Evolutionary conservation across 1,140 invertebrate genomes (phyloP).

Genomic region (Trialeurodes vaporariorum): DNA sequence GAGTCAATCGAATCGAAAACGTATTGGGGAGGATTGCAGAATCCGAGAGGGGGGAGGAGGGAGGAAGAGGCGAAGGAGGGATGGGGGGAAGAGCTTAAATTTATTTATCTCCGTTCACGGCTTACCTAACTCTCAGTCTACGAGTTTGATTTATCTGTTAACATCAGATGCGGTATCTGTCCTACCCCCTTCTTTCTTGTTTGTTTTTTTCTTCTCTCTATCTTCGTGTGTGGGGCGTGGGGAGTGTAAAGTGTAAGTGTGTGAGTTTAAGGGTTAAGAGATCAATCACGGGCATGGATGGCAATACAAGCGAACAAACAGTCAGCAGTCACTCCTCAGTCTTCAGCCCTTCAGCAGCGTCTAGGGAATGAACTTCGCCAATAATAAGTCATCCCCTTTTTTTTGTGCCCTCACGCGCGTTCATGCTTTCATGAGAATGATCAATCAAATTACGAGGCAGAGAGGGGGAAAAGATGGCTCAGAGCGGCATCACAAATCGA

Average conservation of each 20-base stretch:
- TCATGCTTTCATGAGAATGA: background rate
- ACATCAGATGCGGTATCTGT: background rate
- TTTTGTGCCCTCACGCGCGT: background rate
- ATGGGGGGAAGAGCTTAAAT: too few species aligned
- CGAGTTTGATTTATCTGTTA: background rate
- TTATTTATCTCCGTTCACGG: too few species aligned
- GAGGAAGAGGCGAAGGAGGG: too few species aligned
- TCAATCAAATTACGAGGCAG: background rate
- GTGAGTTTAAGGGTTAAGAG: background rate
- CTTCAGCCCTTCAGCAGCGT: too few species aligned
- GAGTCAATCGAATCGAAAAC: too few species aligned
- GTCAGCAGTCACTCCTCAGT: background rate
- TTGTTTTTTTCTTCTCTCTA: background rate
- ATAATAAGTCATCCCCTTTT: background rate
- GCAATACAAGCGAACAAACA: background rate
- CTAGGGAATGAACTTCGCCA: background rate
- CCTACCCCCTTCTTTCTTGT: background rate
- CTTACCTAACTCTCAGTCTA: too few species aligned
- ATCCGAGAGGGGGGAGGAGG: too few species aligned
- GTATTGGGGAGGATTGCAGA: too few species aligned
- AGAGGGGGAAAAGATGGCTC: too few species aligned
- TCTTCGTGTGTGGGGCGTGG: too few species aligned
- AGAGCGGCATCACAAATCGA: too few species aligned
- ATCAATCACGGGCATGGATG: background rate
- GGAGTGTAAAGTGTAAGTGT: background rate